Evolutionary conservation across 2,888 invertebrate species (phyloP).

Genomic region (Hydropsyche betteni): DNA sequence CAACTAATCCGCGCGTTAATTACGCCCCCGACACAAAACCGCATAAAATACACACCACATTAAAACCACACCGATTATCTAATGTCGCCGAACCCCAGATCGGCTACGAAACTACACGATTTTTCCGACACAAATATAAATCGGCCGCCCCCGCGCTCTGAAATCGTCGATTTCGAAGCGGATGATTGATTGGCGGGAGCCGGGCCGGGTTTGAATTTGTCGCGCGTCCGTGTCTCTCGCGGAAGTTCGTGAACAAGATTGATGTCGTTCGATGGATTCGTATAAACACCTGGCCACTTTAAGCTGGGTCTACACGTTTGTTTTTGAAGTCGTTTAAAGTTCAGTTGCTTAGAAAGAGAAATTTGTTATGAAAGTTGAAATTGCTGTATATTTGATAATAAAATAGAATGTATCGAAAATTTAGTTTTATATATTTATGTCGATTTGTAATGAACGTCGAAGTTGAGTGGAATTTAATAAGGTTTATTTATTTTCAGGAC

Average conservation of each 20-base stretch:
- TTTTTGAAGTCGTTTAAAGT: no score
- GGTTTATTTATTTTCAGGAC: no score
- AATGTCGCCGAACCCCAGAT: neutral
- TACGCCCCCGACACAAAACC: neutral
- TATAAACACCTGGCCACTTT: neutral
- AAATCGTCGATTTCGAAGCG: neutral
- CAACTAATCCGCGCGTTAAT: no score
- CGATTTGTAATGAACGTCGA: no score
- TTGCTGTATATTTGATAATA: no score
- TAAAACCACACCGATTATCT: neutral
- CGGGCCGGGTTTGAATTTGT: neutral
- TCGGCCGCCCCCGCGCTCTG: neutral
- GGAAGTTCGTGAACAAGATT: slow-evolving; percentile 33
- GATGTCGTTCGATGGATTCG: slow-evolving; percentile 3
- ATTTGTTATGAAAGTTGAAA: no score
- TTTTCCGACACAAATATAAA: neutral
- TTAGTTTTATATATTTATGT: no score
- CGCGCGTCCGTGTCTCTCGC: slow-evolving; percentile 8
- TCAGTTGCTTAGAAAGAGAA: no score
- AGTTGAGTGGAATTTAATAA: no score
- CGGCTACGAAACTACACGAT: neutral
- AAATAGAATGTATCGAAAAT: no score
- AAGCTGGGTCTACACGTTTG: no score
- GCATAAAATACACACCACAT: neutral
- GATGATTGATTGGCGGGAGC: neutral